phyloP scores from a whole-genome alignment of 2,888 invertebrate species.

The Seira sanloemensis region DNA sequence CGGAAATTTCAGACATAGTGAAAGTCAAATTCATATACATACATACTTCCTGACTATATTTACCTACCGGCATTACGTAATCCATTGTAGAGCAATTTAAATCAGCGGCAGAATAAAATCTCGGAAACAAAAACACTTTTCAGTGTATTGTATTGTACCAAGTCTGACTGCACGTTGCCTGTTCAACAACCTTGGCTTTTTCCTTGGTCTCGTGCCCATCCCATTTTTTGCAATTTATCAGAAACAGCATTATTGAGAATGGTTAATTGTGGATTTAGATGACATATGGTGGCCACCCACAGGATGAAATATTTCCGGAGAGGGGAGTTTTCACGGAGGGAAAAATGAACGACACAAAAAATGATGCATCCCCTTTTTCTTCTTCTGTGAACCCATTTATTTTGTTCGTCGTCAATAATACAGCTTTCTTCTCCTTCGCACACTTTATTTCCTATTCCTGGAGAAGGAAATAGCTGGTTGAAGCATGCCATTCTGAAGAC shows the following conservation, averaged over 20 bases:
- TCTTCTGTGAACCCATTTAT: constrained; percentile 38
- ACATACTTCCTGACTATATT: not conserved
- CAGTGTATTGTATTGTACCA: not conserved
- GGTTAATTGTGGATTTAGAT: constrained; percentile 55
- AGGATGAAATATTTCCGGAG: constrained; percentile 57
- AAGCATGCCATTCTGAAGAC: not conserved
- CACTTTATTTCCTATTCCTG: no score
- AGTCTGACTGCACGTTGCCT: not conserved
- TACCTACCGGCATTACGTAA: not conserved
- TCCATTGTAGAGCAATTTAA: not conserved
- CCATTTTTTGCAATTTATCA: constrained; percentile 15
- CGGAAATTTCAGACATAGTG: no score
- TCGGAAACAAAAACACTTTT: not conserved
- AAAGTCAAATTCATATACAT: no score
- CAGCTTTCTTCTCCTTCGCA: constrained; percentile 5
- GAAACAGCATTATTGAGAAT: no score
- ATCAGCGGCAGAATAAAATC: not conserved
- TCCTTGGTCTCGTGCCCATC: not conserved
- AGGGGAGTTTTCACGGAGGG: constrained; percentile 16
- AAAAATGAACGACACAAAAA: constrained; percentile 13
- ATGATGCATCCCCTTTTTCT: constrained; percentile 11
- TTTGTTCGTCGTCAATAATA: constrained; percentile 23
- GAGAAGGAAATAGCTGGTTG: not conserved
- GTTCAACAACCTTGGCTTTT: not conserved
- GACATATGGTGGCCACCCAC: constrained; percentile 55